Evolutionary conservation across 2,113 vertebrate genomes (phyloP), one percentile per base, ranked within the genome.

Genomic region (Petaurus breviceps): DNA sequence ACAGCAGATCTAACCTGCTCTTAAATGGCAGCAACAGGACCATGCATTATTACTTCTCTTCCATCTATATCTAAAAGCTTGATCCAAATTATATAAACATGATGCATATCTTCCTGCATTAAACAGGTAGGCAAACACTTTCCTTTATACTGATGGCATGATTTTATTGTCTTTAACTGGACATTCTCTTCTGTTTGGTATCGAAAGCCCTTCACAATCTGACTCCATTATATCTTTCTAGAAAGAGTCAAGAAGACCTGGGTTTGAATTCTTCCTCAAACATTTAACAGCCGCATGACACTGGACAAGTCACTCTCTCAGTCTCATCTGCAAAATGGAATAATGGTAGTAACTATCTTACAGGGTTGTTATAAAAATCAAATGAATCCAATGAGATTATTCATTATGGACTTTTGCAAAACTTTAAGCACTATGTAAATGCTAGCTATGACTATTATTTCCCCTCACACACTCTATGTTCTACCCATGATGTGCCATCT

Each of bases 241-340:
- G 37, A 77, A 77, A 77, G 31, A 93, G 49, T 94, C 90, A 68
- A 94, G 89, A 93, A 96, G 90, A 7, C 84, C 43, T 94, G 16
- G 11, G 19, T 91, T 92, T 90, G 26, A 49, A 19, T 46, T 54
- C 55, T 77, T 57, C 28, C 22, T 92, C 84, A 43, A 55, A 47
- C 46, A 93, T 14, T 89, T 54, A 93, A 28, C n/a, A 93, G 55
- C 90, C 51, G 92, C 77, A 47, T 94, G 43, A 50, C 46, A 10
- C 68, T 51, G 23, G 51, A 91, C 90, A 90, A 94, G 94, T 8
- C 77, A 91, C 9, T 92, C 90, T 11, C 49, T 90, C 68, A 90
- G 50, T 52, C 77, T 93, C 46, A 94, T 24, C 92, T 93, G 37
- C 28, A 43, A 54, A 90, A 94, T 31, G 12, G 31, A 68, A 68